Percentiles rank a stretch among this genome's conserved stretches.
phyloP scores from a whole-genome alignment of 2,113 vertebrate species.

The Varanus komodoensis region DNA sequence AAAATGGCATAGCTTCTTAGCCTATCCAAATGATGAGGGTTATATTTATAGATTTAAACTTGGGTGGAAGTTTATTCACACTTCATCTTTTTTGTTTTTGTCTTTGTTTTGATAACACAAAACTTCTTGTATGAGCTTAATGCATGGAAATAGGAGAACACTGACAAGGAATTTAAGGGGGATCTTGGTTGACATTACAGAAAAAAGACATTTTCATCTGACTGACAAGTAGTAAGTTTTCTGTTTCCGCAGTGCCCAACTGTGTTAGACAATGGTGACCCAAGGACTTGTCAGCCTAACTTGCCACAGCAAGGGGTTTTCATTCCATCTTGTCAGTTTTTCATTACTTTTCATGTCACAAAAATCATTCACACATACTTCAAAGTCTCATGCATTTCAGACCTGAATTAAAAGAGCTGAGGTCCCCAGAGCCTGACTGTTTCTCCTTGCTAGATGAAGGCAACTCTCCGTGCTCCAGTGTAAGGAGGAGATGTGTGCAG shows the following conservation, averaged over 20 bases:
- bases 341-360: conserved; percentile 59
- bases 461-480: conserved; percentile 36
- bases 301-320: conserved; percentile 49
- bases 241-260: conserved; percentile 34
- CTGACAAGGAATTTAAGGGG: conserved; percentile 16
- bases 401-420: conserved; percentile 31
- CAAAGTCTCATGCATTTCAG: conserved; percentile 42
- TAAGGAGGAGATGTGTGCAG: conserved; percentile 25
- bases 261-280: conserved; percentile 46
- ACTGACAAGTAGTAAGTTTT: conserved; percentile 41
- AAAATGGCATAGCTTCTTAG: neutral
- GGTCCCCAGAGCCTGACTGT: conserved; percentile 43
- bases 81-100: neutral
- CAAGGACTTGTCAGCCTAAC: conserved; percentile 51
- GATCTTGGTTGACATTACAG: neutral
- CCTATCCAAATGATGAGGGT: neutral
- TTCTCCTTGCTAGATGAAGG: conserved; percentile 28
- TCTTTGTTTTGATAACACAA: neutral
- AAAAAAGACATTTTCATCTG: neutral
- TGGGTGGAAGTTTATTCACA: conserved; percentile 14
- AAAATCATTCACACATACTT: conserved; percentile 51
- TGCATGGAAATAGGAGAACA: neutral
- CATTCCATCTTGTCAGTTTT: conserved; percentile 41
- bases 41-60: neutral
- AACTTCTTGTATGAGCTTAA: neutral